Evolutionary conservation across 2,113 vertebrate genomes (phyloP), one percentile per base, ranked within the genome.

Genomic region (Pluvianellus socialis): DNA sequence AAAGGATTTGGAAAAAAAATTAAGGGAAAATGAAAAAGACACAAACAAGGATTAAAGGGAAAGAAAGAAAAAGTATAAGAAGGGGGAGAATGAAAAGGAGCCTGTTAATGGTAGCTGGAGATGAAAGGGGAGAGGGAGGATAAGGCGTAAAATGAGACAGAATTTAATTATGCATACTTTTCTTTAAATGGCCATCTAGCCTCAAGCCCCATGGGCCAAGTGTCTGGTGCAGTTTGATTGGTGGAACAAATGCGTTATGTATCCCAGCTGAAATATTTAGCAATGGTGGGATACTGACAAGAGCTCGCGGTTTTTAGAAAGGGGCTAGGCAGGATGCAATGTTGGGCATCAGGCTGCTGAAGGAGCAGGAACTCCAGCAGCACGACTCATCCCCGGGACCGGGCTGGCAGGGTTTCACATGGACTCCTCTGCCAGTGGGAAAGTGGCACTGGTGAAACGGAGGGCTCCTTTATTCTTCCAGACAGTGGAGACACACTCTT

Each of bases 41-140:
- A 93, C 85, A 94, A 90, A 97, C 92, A 92, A 86, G 67, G 77
- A 97, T 93, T 96, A 95, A 90, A 96, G 85, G 82, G 87, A 95
- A 92, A 77, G 84, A 94, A 92, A 68, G 90, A 65, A 93, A 97
- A 94, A 84, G 91, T 85, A 92, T 94, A 92, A 95, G 95, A 95
- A 95, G 53, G 42, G 50, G 63, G 80, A 88, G 62, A 95, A 93
- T 87, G 79, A 92, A 88, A 88, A 96, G 49, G 62, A 95, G 55
- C 55, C 56, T 92, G 56, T 83, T 91, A 95, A 20, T 61, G 71
- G 71, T 45, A 95, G 88, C 52, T 92, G 52, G 80, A 80, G 75
- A 94, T 76, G 55, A 88, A 96, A 86, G 24, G 17, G 28, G 71
- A 67, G 42, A 68, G n/a, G 55, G 63, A 96, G 85, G 82, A 40